Conservation (phyloP, 2,113 vertebrate species). For the Lates calcarifer region DNA sequence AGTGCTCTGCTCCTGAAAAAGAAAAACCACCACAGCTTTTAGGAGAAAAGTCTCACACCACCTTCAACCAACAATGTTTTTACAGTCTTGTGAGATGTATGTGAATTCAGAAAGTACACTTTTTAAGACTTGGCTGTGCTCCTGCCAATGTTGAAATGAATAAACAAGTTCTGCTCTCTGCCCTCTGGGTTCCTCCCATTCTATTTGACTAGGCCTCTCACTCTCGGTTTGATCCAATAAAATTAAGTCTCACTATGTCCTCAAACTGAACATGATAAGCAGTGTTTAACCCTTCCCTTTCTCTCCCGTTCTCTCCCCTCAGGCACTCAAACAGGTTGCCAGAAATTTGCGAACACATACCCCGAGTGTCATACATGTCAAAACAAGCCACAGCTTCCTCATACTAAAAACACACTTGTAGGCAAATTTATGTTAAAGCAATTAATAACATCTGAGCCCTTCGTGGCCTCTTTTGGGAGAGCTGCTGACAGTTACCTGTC, state of each 20-base stretch:
- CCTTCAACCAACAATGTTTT: not conserved
- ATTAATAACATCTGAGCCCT: not conserved
- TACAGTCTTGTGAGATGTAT: not conserved
- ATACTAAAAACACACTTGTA: not conserved
- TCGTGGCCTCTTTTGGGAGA: not conserved
- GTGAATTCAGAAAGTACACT: not conserved
- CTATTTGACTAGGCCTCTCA: not conserved
- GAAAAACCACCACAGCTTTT: constrained; percentile 11
- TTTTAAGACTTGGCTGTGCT: not conserved
- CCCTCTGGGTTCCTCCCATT: not conserved
- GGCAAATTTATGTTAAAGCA: not conserved
- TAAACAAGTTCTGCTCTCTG: not conserved
- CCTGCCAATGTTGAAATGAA: not conserved
- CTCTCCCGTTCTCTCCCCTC: not conserved
- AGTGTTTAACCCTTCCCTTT: not conserved
- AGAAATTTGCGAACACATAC: not conserved
- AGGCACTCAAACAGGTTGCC: not conserved
- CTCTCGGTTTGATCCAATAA: not conserved
- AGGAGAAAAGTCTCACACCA: not conserved
- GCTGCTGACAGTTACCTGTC: not conserved
- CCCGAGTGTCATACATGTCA: constrained; percentile 9
- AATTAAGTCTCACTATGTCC: not conserved
- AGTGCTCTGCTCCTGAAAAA: constrained; percentile 49
- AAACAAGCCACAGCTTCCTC: constrained; percentile 26
- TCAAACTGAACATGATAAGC: not conserved